A percentile compares a stretch with the other conserved stretches of the same genome.
Conservation (phyloP, 2,113 vertebrate genomes). For the Anhinga anhinga region DNA sequence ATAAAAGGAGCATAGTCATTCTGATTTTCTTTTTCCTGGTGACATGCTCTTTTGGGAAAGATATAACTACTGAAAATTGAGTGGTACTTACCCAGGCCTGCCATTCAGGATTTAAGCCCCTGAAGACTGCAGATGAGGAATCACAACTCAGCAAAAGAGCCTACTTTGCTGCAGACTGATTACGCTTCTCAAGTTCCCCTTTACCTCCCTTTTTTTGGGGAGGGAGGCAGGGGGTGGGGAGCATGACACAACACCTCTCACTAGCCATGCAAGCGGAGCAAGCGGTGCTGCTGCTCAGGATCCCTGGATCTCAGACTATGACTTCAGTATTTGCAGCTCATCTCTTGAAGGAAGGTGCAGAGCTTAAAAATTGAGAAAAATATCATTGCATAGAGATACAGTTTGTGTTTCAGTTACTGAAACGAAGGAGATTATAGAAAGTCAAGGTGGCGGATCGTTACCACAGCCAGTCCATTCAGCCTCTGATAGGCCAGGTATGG, state of each 20-base stretch:
- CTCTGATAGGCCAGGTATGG: accelerated
- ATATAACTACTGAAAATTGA: background rate
- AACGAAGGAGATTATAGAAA: too few relatives aligned
- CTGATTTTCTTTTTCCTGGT: background rate
- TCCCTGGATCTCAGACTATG: background rate
- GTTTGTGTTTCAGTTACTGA: background rate
- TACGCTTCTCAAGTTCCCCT: accelerated
- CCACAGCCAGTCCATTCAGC: background rate
- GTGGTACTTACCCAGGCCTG: background rate
- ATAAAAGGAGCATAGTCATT: background rate
- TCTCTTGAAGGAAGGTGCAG: background rate
- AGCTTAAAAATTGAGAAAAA: background rate
- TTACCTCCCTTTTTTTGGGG: background rate
- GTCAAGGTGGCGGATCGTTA: accelerated
- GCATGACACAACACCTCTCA: background rate
- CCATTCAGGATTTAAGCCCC: background rate
- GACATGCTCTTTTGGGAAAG: background rate
- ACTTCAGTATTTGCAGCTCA: background rate
- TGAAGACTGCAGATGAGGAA: background rate
- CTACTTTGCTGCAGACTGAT: background rate
- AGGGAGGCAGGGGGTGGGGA: too few relatives aligned
- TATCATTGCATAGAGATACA: background rate
- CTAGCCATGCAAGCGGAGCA: accelerated
- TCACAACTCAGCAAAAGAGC: background rate
- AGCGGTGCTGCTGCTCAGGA: background rate